Conservation (phyloP, 2,888 invertebrate genomes). For the Tenthredo amoena region DNA sequence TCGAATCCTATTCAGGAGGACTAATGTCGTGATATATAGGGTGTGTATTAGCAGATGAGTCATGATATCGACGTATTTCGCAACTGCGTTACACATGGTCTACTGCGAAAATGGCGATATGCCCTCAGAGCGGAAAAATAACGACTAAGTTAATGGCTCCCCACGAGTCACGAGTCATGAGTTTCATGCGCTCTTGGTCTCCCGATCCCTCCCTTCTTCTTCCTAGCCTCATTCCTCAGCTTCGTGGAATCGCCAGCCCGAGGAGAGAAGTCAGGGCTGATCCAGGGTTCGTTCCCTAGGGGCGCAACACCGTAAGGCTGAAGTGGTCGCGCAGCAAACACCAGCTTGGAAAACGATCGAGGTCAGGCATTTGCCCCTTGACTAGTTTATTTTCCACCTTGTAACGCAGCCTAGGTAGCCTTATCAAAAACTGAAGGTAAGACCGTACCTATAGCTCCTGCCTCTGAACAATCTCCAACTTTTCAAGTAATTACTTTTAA, state of each 20-base stretch:
- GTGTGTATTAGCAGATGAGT: conserved; percentile 25
- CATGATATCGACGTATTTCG: conserved; percentile 3
- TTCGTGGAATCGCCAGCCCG: conserved; percentile 36
- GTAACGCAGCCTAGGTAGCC: neutral
- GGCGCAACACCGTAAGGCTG: conserved; percentile 43
- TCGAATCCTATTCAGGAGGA: neutral
- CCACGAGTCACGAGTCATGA: conserved; percentile 44
- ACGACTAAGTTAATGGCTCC: conserved; percentile 47
- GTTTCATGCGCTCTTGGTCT: conserved; percentile 46
- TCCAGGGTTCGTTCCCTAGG: conserved; percentile 46
- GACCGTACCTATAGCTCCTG: neutral
- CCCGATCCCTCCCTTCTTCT: neutral
- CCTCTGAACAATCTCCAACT: neutral
- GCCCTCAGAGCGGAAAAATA: conserved; percentile 46
- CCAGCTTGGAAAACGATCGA: conserved; percentile 36
- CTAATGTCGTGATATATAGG: neutral
- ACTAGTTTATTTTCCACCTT: conserved; percentile 20
- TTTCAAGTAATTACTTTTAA: conserved; percentile 33
- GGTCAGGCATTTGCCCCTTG: conserved; percentile 8
- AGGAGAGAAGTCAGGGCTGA: conserved; percentile 45
- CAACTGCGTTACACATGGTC: neutral
- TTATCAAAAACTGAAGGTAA: neutral
- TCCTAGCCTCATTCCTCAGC: conserved; percentile 40
- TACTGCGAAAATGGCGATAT: conserved; percentile 29
- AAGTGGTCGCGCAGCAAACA: conserved; percentile 36